Evolutionary conservation across 2,113 vertebrate genomes (phyloP), one percentile per base, ranked within the genome.

Genomic region (Labeo rohita): DNA sequence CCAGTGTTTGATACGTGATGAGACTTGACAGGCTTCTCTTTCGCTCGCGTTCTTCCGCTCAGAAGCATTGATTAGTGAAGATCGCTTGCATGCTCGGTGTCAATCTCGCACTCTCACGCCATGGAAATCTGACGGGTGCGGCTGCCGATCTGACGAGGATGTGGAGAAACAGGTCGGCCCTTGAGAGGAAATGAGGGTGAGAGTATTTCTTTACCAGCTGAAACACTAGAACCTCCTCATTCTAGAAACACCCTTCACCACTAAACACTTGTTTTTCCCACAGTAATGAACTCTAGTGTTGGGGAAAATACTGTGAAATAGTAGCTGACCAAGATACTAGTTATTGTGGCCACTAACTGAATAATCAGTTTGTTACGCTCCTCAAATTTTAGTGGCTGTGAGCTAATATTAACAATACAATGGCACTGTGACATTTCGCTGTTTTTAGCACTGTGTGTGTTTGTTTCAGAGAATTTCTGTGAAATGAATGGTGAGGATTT

Each of bases 1-100:
- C 10, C 88, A 91, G 93, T 91, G 93, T 93, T 94, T 92, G 92
- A 91, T 82, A 18, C 4, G 65, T 73, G 65, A 72, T 21, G 43
- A 84, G 90, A 92, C 90, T 11, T 91, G 91, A 93, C 93, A 95
- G 79, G 66, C 45, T 50, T 50, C 61, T 85, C n/a, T 82, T 88
- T 75, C 59, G 18, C 36, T 61, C 84, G 49, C n/a, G 15, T 75
- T 74, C 16, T 28, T 34, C 2, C 16, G 1, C 70, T 50, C 50
- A 82, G 63, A 83, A 83, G 59, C 28, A 87, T 78, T 79, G 80
- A 87, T 87, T 83, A 70, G 76, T 9, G 77, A 86, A 73, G 50
- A 54, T 86, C 84, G 70, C 76, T 86, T 16, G 4, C 59, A 28
- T 65, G 43, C 59, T 66, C 59, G 13, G 43, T 66, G 59, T 80